Conservation (phyloP, 1,140 invertebrate genomes). For the Philotrypesis tridentata region DNA sequence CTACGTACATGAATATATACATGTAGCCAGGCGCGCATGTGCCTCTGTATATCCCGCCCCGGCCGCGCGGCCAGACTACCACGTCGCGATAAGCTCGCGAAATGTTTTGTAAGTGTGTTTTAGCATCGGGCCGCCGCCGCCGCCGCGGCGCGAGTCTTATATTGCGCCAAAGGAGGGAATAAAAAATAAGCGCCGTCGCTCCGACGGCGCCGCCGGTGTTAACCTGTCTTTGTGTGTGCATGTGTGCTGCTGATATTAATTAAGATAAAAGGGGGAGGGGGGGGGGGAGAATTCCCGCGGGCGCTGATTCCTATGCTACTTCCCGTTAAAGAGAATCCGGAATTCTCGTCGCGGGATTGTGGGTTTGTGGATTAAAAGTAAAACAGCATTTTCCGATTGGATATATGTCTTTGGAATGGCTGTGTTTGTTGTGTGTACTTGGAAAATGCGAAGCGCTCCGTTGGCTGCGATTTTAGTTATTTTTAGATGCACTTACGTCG, state of each 20-base stretch:
- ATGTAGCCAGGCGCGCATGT: neutral
- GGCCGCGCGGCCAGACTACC: no score
- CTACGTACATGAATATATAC: neutral
- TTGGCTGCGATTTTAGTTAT: no score
- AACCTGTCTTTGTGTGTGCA: no score
- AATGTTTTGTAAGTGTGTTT: conserved; percentile 44
- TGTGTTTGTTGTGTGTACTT: neutral
- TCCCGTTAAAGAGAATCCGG: conserved; percentile 38
- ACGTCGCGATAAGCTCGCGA: conserved; percentile 36
- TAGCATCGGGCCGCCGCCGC: conserved; percentile 7
- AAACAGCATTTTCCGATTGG: conserved; percentile 1
- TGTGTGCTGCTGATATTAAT: conserved; percentile 40
- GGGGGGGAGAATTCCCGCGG: no score
- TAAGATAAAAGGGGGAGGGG: conserved; percentile 47
- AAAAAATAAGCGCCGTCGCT: neutral
- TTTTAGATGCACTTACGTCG: no score
- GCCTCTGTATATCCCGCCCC: no score
- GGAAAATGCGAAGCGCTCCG: no score
- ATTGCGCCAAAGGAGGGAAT: conserved; percentile 18
- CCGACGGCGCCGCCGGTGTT: neutral
- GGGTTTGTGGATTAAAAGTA: neutral
- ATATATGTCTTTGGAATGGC: neutral
- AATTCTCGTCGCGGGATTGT: neutral
- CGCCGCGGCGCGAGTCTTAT: conserved; percentile 38
- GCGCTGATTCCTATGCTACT: conserved; percentile 41